Conservation (phyloP, 2,797 vertebrate genomes). For the Anniella stebbinsi region DNA sequence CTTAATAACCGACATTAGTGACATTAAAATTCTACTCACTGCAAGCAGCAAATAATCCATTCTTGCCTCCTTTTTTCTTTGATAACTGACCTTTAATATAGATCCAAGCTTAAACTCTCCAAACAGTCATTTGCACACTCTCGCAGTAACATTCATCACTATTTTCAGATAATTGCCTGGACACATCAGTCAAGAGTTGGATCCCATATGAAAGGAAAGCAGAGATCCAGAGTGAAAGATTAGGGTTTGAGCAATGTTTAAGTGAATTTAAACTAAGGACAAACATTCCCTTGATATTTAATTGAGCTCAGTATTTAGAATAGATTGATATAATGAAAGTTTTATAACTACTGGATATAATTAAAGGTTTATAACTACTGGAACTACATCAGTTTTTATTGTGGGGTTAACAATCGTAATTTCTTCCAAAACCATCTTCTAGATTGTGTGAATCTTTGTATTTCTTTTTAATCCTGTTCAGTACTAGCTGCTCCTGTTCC, state of each 20-base stretch:
- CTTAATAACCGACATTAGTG: constrained; percentile 62
- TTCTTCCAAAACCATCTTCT: background rate
- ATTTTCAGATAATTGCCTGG: constrained; percentile 40
- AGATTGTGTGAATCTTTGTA: background rate
- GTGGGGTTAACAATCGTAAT: background rate
- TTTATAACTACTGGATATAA: background rate
- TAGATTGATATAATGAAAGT: constrained; percentile 2
- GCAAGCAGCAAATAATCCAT: constrained; percentile 46
- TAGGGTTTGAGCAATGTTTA: constrained; percentile 10
- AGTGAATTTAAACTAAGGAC: constrained; percentile 31
- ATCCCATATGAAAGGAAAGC: constrained; percentile 37
- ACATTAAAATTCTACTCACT: constrained; percentile 58
- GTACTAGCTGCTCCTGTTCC: background rate
- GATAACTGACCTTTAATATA: constrained; percentile 53
- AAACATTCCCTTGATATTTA: constrained; percentile 7
- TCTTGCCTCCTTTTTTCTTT: constrained; percentile 49
- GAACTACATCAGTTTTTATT: background rate
- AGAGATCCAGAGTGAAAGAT: constrained; percentile 37
- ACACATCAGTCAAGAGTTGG: constrained; percentile 40
- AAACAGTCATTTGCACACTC: constrained; percentile 48
- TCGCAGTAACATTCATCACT: constrained; percentile 46
- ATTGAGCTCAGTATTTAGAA: background rate
- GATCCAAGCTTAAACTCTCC: constrained; percentile 33
- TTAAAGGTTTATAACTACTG: constrained; percentile 1
- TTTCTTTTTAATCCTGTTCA: background rate